phyloP scores from a whole-genome alignment of 2,797 vertebrate species.

The Gallinago solitaria region DNA sequence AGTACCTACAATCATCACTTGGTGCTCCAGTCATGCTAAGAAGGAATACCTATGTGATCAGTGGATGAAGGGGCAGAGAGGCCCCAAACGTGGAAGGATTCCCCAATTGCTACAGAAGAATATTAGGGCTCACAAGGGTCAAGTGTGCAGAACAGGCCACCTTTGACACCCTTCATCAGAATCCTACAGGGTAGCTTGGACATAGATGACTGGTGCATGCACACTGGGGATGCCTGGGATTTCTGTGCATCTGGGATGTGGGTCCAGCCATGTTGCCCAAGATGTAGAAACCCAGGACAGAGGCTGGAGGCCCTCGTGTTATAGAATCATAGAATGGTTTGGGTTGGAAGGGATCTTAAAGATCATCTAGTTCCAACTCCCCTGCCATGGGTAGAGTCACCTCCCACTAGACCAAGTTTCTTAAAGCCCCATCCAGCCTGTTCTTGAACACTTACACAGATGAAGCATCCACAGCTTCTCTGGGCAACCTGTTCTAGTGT shows the following conservation, averaged over 20 bases:
- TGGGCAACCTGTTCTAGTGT: too few relatives aligned
- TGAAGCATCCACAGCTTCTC: too few relatives aligned
- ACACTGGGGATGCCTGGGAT: not conserved
- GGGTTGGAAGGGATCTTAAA: too few relatives aligned
- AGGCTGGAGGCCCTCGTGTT: not conserved
- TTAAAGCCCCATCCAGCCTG: too few relatives aligned
- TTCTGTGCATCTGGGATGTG: not conserved
- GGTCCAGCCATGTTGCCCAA: rapidly evolving
- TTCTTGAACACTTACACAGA: too few relatives aligned
- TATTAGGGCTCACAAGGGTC: not conserved
- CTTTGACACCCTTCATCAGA: not conserved
- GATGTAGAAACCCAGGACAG: not conserved
- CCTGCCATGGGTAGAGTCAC: too few relatives aligned
- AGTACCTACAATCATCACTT: not conserved
- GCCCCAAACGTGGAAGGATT: not conserved
- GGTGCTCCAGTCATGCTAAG: not conserved
- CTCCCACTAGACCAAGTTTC: too few relatives aligned
- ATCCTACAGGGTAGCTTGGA: not conserved
- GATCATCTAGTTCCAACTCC: too few relatives aligned
- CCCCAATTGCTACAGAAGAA: not conserved
- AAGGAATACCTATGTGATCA: not conserved
- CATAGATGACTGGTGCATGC: not conserved
- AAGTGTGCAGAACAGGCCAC: not conserved
- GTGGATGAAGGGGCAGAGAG: not conserved
- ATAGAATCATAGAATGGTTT: too few relatives aligned